phyloP scores from a whole-genome alignment of 2,113 vertebrate species.

The Isurus oxyrinchus region DNA sequence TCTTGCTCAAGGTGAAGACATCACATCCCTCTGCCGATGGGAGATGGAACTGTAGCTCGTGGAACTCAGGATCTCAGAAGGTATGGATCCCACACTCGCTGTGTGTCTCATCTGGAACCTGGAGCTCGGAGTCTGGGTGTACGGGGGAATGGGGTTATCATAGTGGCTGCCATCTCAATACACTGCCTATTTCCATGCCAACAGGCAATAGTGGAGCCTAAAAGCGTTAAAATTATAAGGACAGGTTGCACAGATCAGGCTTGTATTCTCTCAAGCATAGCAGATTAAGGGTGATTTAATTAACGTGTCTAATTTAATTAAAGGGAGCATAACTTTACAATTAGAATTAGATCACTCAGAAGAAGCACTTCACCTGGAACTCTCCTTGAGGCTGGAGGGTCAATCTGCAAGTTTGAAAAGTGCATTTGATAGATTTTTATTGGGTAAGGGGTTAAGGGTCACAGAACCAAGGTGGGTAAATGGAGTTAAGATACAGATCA shows the following conservation, averaged over 20 bases:
- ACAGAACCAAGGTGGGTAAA: not conserved
- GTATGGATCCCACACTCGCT: not conserved
- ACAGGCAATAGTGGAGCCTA: not conserved
- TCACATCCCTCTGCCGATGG: not conserved
- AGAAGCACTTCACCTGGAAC: not conserved
- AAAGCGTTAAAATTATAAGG: not conserved
- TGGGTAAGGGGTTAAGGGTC: not conserved
- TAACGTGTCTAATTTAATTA: not conserved
- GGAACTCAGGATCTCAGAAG: not conserved
- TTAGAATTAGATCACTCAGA: not conserved
- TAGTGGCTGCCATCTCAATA: not conserved
- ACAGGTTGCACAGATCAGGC: not conserved
- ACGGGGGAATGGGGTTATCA: not conserved
- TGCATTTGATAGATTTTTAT: not conserved
- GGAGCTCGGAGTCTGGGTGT: not conserved
- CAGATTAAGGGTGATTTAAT: not conserved
- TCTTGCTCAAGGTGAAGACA: not conserved
- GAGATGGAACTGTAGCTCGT: no score
- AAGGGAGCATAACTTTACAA: not conserved
- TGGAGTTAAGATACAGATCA: not conserved
- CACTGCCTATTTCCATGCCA: not conserved
- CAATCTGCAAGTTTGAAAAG: no score
- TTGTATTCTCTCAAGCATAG: not conserved
- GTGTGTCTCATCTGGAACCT: not conserved
- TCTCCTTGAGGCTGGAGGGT: not conserved